These are phyloP conservation scores for Gambusia affinis DNA, from an alignment of 2,113 vertebrate genomes.

Conservation along the genomic window DNA sequence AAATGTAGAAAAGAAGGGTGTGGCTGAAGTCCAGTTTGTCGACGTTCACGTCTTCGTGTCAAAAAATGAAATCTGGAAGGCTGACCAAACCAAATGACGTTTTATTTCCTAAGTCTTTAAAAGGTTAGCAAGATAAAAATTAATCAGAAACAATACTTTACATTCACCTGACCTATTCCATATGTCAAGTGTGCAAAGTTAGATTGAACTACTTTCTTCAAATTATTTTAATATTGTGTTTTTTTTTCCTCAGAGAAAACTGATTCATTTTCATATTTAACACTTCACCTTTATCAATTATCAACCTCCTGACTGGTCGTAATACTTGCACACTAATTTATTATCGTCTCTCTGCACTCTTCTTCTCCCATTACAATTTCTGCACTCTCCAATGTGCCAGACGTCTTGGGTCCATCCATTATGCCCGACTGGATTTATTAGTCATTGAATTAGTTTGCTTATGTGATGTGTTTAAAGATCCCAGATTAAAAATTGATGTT, in stretches of 20 bases:
- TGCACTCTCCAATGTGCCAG: constrained; percentile 12
- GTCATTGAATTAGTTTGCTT: constrained; percentile 51
- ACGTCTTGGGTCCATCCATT: constrained; percentile 27
- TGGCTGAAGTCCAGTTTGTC: constrained; percentile 57
- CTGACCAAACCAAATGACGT: not conserved
- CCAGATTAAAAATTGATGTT: constrained; percentile 75
- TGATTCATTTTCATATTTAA: constrained; percentile 19
- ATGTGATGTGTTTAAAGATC: constrained; percentile 57
- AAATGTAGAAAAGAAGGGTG: constrained; percentile 62
- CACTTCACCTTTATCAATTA: constrained; percentile 24
- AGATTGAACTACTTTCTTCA: not conserved
- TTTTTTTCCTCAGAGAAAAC: not conserved
- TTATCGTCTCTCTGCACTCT: constrained; percentile 16
- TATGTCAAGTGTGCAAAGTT: constrained; percentile 1
- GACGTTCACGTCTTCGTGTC: constrained; percentile 18
- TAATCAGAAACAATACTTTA: not conserved
- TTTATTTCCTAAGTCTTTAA: constrained; percentile 5
- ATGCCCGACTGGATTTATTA: constrained; percentile 31
- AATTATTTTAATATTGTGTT: not conserved
- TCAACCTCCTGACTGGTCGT: constrained; percentile 4
- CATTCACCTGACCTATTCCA: not conserved
- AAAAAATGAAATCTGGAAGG: constrained; percentile 10
- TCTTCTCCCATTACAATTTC: constrained; percentile 2
- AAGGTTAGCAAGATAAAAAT: not conserved
- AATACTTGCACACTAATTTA: constrained; percentile 6